Evolutionary conservation across 2,113 vertebrate species (phyloP).

Genomic region (Gallinago undulata): DNA sequence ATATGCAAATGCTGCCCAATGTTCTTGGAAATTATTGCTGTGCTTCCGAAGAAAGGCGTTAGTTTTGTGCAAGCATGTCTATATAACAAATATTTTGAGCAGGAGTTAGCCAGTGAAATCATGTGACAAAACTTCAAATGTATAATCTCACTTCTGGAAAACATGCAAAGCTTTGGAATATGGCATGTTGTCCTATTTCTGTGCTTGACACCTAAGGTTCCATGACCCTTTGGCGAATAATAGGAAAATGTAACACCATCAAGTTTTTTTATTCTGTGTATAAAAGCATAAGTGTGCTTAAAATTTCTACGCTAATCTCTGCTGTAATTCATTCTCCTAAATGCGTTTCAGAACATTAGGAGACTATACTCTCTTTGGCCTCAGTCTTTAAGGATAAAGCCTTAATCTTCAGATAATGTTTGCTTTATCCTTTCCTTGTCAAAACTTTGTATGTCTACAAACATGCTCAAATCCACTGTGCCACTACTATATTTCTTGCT

Average conservation of each 20-base stretch:
- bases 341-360: neutral
- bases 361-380: neutral
- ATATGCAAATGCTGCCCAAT: neutral
- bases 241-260: neutral
- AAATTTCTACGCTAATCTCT: neutral
- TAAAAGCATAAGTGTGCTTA: neutral
- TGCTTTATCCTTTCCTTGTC: neutral
- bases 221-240: neutral
- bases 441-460: neutral
- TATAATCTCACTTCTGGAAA: neutral
- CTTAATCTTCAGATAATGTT: neutral
- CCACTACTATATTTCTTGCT: neutral
- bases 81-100: neutral
- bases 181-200: neutral
- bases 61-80: neutral
- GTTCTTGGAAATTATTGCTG: neutral
- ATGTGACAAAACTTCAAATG: neutral
- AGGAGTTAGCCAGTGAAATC: neutral
- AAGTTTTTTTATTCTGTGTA: neutral
- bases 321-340: neutral
- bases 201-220: neutral
- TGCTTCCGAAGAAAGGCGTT: neutral
- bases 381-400: neutral
- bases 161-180: neutral
- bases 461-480: neutral